A percentile compares a stretch with the other conserved stretches of the same genome.
Conservation (phyloP, 2,113 vertebrate species). For the Pygoscelis antarcticus region DNA sequence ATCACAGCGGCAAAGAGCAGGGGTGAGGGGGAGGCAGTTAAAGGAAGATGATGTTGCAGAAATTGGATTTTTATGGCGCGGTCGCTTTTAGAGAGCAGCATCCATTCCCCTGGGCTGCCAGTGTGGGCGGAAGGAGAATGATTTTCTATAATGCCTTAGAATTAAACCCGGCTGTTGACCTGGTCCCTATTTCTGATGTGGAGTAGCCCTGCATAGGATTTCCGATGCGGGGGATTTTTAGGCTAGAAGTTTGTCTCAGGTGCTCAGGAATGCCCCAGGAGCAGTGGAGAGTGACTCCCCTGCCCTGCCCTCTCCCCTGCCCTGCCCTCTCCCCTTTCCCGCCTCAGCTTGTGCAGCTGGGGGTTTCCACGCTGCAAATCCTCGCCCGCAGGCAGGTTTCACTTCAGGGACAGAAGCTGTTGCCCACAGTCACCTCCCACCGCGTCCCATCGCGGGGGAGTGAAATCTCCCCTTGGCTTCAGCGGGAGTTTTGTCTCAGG, state of each 20-base stretch:
- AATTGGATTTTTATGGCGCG: not conserved
- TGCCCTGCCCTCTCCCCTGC: not conserved
- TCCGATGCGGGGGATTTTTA: accelerated
- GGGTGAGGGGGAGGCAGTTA: not conserved
- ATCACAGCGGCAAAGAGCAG: not conserved
- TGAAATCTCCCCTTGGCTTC: not conserved
- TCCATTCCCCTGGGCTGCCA: not conserved
- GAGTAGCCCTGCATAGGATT: accelerated
- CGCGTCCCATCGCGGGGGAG: accelerated
- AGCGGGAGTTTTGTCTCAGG: accelerated
- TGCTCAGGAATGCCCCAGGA: not conserved
- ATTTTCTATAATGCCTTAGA: not conserved
- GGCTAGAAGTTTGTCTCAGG: not conserved
- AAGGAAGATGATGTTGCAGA: not conserved
- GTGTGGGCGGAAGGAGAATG: not conserved
- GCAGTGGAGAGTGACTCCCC: not conserved
- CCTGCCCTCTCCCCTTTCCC: not conserved
- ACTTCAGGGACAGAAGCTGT: not conserved
- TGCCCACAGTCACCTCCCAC: accelerated
- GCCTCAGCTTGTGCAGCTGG: not conserved
- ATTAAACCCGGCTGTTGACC: not conserved
- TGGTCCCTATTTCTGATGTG: accelerated
- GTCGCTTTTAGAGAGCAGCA: not conserved
- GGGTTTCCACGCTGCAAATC: not conserved
- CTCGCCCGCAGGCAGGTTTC: not conserved